Conservation (phyloP, 2,888 invertebrate species). For the Argyresthia albistria region DNA sequence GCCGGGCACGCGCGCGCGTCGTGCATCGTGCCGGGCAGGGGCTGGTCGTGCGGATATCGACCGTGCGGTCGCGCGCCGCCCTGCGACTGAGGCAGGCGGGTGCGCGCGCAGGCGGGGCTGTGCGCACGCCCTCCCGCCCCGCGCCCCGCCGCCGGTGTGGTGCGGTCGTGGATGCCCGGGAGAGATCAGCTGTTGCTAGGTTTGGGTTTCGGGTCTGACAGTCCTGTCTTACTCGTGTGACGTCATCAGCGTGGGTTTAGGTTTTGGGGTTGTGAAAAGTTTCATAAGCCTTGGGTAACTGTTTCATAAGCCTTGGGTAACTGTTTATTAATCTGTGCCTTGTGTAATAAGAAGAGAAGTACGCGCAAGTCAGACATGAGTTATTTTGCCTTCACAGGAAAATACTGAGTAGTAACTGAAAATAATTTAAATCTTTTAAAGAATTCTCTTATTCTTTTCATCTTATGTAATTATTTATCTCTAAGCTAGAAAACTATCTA, state of each 20-base stretch:
- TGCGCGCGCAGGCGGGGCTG: constrained; percentile 56
- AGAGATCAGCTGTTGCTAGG: neutral
- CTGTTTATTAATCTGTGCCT: too few species aligned
- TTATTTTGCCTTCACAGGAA: too few species aligned
- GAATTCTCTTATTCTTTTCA: too few species aligned
- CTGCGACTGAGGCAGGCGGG: constrained; percentile 49
- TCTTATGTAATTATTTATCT: too few species aligned
- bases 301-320: too few species aligned
- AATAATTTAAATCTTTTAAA: too few species aligned
- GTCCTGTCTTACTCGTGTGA: neutral
- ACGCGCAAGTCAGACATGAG: too few species aligned
- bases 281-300: too few species aligned
- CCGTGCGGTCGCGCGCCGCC: constrained; percentile 61
- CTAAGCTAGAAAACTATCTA: too few species aligned
- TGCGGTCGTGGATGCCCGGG: neutral
- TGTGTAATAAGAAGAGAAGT: too few species aligned
- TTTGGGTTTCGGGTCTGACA: neutral
- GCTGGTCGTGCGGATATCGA: constrained; percentile 46
- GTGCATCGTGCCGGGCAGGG: neutral
- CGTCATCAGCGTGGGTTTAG: neutral
- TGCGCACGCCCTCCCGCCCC: constrained; percentile 13
- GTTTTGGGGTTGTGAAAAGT: too few species aligned
- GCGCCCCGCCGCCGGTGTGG: constrained; percentile 8
- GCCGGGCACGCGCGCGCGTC: constrained; percentile 1
- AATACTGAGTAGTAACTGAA: too few species aligned